Evolutionary conservation across 1,140 invertebrate genomes (phyloP).

Genomic region (Drosophila chauvacae): DNA sequence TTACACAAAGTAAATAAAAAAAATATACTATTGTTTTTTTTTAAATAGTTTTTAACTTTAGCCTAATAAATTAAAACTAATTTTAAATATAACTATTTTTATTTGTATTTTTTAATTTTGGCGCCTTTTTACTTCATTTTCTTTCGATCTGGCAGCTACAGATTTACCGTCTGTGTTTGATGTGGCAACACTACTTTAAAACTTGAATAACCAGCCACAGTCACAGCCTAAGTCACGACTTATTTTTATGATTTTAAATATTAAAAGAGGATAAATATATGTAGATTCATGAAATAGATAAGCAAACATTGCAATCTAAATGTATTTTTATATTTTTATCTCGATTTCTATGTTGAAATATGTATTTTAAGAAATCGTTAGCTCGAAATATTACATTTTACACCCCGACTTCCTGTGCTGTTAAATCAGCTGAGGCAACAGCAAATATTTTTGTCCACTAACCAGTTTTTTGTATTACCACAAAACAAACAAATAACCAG

Average conservation of each 20-base stretch:
- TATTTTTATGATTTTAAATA: neutral
- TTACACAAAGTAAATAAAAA: neutral
- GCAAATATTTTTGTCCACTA: neutral
- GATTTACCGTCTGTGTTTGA: neutral
- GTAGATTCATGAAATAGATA: neutral
- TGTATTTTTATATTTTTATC: neutral
- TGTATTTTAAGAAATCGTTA: neutral
- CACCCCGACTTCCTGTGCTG: neutral
- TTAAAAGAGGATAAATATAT: neutral
- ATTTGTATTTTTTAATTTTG: neutral
- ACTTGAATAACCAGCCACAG: neutral
- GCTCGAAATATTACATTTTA: neutral
- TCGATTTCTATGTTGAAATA: neutral
- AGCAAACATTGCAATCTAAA: neutral
- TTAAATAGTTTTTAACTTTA: neutral
- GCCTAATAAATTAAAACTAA: no score
- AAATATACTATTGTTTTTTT: neutral
- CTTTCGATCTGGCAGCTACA: neutral
- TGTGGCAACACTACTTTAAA: neutral
- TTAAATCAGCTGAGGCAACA: constrained; percentile 1
- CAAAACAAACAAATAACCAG: neutral
- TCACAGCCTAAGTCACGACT: neutral
- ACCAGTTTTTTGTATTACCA: no score
- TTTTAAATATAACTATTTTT: no score
- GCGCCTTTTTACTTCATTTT: neutral